phyloP scores from a whole-genome alignment of 2,888 invertebrate genomes.

The Nudaria mundana region DNA sequence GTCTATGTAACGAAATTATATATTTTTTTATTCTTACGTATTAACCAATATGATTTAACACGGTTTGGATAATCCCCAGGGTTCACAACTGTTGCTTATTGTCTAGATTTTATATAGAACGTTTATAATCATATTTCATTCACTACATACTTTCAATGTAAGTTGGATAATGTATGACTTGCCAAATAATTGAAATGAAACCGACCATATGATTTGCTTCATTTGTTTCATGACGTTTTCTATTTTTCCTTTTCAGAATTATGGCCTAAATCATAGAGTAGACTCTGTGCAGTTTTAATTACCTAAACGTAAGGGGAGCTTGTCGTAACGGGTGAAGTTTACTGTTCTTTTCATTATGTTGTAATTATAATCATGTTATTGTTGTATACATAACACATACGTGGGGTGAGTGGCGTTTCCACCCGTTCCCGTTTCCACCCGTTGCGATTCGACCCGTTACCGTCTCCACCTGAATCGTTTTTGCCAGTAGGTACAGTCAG shows the following conservation, averaged over 20 bases:
- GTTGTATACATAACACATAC: too few relatives aligned
- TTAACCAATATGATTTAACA: conserved; percentile 56
- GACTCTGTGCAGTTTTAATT: conserved; percentile 28
- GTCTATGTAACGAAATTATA: too few relatives aligned
- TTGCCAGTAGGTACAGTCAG: too few relatives aligned
- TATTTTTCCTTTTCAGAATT: conserved; percentile 53
- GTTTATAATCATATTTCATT: conserved; percentile 55
- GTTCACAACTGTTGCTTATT: conserved; percentile 58
- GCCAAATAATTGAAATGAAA: conserved; percentile 65
- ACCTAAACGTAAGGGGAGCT: too few relatives aligned
- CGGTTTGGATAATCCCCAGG: conserved; percentile 49
- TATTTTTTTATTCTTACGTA: too few relatives aligned
- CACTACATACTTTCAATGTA: conserved; percentile 52
- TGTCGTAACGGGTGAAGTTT: not conserved
- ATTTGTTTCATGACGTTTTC: conserved; percentile 69
- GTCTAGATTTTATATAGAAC: conserved; percentile 46
- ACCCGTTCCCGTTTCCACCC: too few relatives aligned
- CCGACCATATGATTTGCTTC: conserved; percentile 74
- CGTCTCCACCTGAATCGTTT: too few relatives aligned
- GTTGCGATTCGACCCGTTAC: too few relatives aligned
- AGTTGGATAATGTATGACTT: conserved; percentile 66
- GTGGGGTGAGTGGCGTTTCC: too few relatives aligned
- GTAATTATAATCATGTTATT: conserved; percentile 11
- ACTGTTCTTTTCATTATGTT: conserved; percentile 1
- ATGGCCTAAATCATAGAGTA: conserved; percentile 14